Evolutionary conservation across 2,113 vertebrate genomes (phyloP), one percentile per base, ranked within the genome.

Genomic region (Gadus chalcogrammus): DNA sequence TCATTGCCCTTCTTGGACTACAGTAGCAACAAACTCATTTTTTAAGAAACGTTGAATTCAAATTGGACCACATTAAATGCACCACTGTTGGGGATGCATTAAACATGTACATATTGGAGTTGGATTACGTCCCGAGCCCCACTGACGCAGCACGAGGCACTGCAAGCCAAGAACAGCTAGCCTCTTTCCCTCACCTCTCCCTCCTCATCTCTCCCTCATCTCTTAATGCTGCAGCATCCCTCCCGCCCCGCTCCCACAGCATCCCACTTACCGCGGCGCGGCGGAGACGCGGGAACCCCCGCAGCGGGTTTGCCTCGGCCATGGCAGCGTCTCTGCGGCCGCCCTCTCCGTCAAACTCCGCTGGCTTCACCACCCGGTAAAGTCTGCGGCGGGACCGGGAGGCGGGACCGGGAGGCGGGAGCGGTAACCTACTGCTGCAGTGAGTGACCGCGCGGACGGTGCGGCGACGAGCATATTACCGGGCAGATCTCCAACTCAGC

Each of bases 181-280:
- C 42, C 9, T 6, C 70, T 64, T 22, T 61, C 38, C 11, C 17
- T 64, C 35, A 61, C 61, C 18, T n/a, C 35, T 13, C 63, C n/a
- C 16, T 31, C 22, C 28, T 69, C 31, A 2, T 48, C 27, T 7
- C 16, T 31, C 55, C 31, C 27, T 59, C 67, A 17, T 48, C 42
- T 74, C 71, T 69, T 69, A 71, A 69, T 77, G 84, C 90, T 87
- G 91, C 92, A 90, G 90, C 81, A 78, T 87, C 82, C 80, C 77
- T 71, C 7, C 72, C 65, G 73, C 82, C 82, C 74, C 61, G 72
- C 82, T 84, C 87, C 89, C 85, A 71, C 76, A 68, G 64, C 77
- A 35, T 15, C 17, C 74, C 82, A 78, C 94, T 97, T 95, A 98
- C 96, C 95, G 95, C 93, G 91, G 92, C 91, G 85, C 94, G 92